Percentiles rank a stretch among this genome's conserved stretches.
Evolutionary conservation across 2,113 vertebrate species (phyloP).

Genomic region (Leuciscus idus): DNA sequence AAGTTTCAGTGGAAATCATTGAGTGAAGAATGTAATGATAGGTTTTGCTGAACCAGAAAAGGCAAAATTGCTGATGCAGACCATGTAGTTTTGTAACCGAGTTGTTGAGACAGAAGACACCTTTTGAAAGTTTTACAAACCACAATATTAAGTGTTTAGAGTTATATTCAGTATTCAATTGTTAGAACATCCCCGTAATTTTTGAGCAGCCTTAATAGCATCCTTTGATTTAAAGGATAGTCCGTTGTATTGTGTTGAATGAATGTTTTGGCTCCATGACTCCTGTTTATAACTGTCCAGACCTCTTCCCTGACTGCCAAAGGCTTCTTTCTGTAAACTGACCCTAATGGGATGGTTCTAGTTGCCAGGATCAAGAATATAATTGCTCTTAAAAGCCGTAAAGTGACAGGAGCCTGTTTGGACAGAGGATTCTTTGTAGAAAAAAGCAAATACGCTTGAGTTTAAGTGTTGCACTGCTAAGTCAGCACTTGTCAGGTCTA

Average conservation of each 20-base stretch:
- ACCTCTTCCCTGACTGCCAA: neutral
- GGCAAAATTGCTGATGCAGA: slow-evolving; percentile 21
- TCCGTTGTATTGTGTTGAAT: neutral
- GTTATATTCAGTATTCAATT: neutral
- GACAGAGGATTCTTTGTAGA: slow-evolving; percentile 30
- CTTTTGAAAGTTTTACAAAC: slow-evolving; percentile 10
- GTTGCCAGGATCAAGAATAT: slow-evolving; percentile 44
- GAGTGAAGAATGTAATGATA: slow-evolving; percentile 37
- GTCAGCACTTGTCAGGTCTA: slow-evolving; percentile 32
- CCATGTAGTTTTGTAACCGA: slow-evolving; percentile 29
- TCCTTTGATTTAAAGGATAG: neutral
- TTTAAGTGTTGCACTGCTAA: slow-evolving; percentile 14
- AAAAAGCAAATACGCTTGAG: slow-evolving; percentile 35
- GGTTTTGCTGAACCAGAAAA: slow-evolving; percentile 38
- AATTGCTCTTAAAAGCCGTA: slow-evolving; percentile 48
- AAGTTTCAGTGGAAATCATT: slow-evolving; percentile 53
- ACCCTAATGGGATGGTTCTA: slow-evolving; percentile 55
- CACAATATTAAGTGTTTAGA: neutral
- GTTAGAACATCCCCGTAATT: neutral
- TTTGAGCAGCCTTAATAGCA: neutral
- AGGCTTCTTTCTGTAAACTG: slow-evolving; percentile 52
- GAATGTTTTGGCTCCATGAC: slow-evolving; percentile 47
- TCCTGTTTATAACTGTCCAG: slow-evolving; percentile 43
- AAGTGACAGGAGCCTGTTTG: slow-evolving; percentile 20
- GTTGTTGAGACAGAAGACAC: slow-evolving; percentile 39